These are phyloP conservation scores for Diloba caeruleocephala DNA, from an alignment of 2,888 invertebrate species.

Conservation along the genomic window DNA sequence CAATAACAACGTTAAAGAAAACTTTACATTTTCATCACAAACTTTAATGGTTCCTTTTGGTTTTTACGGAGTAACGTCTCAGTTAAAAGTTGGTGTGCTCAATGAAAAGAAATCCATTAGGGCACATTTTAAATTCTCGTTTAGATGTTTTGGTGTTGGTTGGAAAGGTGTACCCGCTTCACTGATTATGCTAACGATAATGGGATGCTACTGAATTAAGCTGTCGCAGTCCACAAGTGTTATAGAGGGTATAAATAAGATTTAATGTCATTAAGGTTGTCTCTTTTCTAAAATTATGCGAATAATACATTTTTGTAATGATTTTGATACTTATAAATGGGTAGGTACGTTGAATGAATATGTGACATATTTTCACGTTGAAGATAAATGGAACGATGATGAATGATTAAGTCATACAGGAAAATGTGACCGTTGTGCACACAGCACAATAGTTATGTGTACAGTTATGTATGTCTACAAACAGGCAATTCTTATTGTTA, in stretches of 20 bases:
- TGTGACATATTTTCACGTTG: no score
- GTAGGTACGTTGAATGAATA: neutral
- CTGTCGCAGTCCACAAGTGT: slow-evolving; percentile 38
- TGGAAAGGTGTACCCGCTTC: slow-evolving; percentile 59
- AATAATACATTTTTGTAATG: neutral
- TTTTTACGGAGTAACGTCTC: slow-evolving; percentile 19
- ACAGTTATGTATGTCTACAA: no score
- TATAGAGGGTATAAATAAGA: slow-evolving; percentile 33
- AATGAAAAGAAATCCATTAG: slow-evolving; percentile 66
- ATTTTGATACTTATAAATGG: no score
- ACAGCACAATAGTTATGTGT: no score
- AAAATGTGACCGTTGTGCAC: no score
- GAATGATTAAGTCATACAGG: no score
- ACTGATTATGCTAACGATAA: slow-evolving; percentile 76
- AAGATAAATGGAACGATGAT: no score
- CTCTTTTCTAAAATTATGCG: slow-evolving; percentile 22
- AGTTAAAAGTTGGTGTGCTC: slow-evolving; percentile 27
- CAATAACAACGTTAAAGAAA: slow-evolving; percentile 38
- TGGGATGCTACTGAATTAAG: slow-evolving; percentile 53
- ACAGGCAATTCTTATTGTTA: no score
- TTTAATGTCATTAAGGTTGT: slow-evolving; percentile 19
- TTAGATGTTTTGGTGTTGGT: slow-evolving; percentile 57
- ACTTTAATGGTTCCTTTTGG: slow-evolving; percentile 43
- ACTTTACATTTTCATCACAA: slow-evolving; percentile 43
- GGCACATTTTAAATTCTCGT: slow-evolving; percentile 63